phyloP scores from a whole-genome alignment of 2,113 vertebrate species.

The Ciconia maguari region DNA sequence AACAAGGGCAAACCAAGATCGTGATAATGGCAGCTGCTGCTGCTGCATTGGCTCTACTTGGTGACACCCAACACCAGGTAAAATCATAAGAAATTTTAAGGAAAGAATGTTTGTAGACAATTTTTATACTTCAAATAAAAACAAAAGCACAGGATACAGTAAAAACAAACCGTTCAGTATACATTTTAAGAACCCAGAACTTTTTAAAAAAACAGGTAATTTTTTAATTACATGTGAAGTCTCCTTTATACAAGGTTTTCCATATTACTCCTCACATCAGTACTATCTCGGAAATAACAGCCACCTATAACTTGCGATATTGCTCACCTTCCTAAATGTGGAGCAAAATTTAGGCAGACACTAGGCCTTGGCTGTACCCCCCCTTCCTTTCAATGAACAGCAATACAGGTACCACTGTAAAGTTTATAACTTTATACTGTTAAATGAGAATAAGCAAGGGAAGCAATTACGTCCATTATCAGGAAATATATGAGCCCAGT shows the following conservation, averaged over 20 bases:
- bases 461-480: not conserved
- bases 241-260: not conserved
- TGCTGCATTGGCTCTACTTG: not conserved
- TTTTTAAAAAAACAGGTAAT: not conserved
- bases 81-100: not conserved
- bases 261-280: not conserved
- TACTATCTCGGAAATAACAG: not conserved
- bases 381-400: not conserved
- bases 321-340: not conserved
- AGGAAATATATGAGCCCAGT: not conserved
- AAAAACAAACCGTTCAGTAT: not conserved
- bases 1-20: not conserved
- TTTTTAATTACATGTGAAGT: not conserved
- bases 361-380: not conserved
- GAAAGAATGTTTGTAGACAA: not conserved
- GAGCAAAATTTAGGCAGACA: not conserved
- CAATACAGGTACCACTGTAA: not conserved
- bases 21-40: not conserved
- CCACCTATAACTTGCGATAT: not conserved
- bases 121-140: not conserved
- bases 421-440: not conserved
- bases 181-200: not conserved
- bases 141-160: not conserved
- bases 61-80: not conserved
- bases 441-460: not conserved